These are phyloP conservation scores for Coptodon bakossiorum DNA, from an alignment of 2,113 vertebrate species.

Conservation along the genomic window DNA sequence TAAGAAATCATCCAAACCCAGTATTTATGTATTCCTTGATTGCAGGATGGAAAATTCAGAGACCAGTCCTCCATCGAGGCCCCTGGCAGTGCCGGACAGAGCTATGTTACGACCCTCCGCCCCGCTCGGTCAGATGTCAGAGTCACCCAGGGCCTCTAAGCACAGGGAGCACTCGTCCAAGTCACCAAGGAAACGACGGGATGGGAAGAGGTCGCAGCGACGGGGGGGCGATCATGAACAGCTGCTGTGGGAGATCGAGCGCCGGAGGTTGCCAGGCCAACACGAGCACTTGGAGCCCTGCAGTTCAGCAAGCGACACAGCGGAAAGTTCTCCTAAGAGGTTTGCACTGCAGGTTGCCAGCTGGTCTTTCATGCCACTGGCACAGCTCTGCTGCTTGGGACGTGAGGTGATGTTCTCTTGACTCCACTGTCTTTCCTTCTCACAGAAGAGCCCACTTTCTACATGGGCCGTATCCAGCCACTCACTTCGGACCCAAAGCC, in stretches of 20 bases:
- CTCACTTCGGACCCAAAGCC: conserved; percentile 81
- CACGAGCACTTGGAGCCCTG: conserved; percentile 59
- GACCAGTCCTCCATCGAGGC: neutral
- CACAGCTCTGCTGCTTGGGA: conserved; percentile 25
- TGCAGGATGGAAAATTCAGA: conserved; percentile 60
- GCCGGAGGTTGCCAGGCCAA: conserved; percentile 67
- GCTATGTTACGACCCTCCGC: neutral
- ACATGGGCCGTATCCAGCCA: conserved; percentile 78
- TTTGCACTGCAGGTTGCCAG: conserved; percentile 50
- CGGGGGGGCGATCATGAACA: conserved; percentile 58
- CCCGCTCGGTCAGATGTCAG: conserved; percentile 11
- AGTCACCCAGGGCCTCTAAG: conserved; percentile 34
- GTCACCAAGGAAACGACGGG: conserved; percentile 68
- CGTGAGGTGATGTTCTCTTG: neutral
- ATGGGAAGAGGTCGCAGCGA: conserved; percentile 59
- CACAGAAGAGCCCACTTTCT: conserved; percentile 75
- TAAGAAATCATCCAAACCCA: neutral
- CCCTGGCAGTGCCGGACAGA: neutral
- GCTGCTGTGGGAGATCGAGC: conserved; percentile 48
- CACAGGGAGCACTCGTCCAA: conserved; percentile 48
- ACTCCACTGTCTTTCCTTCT: conserved; percentile 1
- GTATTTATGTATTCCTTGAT: neutral
- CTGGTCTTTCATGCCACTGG: conserved; percentile 30
- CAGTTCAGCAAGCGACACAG: conserved; percentile 46
- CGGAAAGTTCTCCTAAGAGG: conserved; percentile 70